Conservation (phyloP, 2,113 vertebrate genomes). For the Acinonyx jubatus region DNA sequence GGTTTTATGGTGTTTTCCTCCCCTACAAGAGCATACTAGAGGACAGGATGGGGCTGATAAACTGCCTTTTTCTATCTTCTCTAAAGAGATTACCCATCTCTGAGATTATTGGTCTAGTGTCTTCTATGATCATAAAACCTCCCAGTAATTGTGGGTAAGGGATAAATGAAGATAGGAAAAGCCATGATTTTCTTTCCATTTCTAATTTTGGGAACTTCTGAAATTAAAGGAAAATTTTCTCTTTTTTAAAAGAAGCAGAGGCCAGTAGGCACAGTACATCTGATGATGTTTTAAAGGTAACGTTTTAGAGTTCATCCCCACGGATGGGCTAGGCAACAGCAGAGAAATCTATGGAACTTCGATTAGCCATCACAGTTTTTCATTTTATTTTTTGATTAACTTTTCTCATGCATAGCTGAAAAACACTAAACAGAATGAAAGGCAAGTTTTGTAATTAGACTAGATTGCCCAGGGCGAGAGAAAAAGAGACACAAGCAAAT, state of each 20-base stretch:
- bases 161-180: constrained; percentile 21
- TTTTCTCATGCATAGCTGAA: constrained; percentile 73
- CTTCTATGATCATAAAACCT: not conserved
- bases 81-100: not conserved
- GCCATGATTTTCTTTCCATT: not conserved
- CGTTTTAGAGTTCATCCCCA: constrained; percentile 25
- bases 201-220: not conserved
- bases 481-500: constrained; percentile 54
- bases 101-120: not conserved
- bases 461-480: constrained; percentile 65
- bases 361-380: constrained; percentile 63
- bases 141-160: not conserved
- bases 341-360: constrained; percentile 53
- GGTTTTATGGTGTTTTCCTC: not conserved
- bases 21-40: not conserved
- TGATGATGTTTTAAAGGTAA: not conserved
- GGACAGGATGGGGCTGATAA: not conserved
- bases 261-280: not conserved
- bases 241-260: not conserved
- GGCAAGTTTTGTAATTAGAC: constrained; percentile 74
- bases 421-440: constrained; percentile 75
- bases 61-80: not conserved
- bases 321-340: constrained; percentile 14
- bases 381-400: constrained; percentile 80
- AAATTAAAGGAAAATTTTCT: constrained; percentile 42